A percentile compares a stretch with the other conserved stretches of the same genome.
These are phyloP conservation scores for Pseudomyrmex flavicornis DNA, from an alignment of 1,140 invertebrate genomes.

Conservation along the genomic window DNA sequence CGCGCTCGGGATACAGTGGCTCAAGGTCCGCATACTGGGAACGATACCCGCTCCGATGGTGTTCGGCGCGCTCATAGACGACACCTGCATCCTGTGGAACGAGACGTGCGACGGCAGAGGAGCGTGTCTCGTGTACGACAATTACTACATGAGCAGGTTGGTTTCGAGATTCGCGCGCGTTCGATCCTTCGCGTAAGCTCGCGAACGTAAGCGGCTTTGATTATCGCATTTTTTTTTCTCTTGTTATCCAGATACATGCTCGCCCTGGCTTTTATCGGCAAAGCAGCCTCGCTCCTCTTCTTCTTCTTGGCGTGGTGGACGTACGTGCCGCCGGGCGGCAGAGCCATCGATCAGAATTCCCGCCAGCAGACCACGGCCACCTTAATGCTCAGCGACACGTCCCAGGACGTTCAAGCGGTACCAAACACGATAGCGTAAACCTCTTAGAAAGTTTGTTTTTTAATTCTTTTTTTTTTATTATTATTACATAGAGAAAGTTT, in stretches of 20 bases:
- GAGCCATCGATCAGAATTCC: constrained; percentile 67
- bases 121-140: constrained; percentile 90
- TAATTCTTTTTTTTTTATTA: not conserved
- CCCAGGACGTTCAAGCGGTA: constrained; percentile 50
- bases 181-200: not conserved
- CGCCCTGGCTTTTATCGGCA: constrained; percentile 87
- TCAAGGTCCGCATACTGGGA: constrained; percentile 91
- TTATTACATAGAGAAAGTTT: too few species aligned
- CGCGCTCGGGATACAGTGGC: constrained; percentile 95
- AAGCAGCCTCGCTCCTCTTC: constrained; percentile 88
- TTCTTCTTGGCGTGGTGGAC: constrained; percentile 90
- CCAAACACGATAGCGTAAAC: constrained; percentile 49
- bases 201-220: not conserved
- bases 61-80: constrained; percentile 93
- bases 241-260: constrained; percentile 88
- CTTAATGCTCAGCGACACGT: constrained; percentile 66
- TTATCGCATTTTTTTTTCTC: not conserved
- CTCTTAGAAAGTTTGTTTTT: not conserved
- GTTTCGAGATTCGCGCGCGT: not conserved
- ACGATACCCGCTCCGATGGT: constrained; percentile 95
- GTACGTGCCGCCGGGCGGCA: constrained; percentile 87
- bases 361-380: constrained; percentile 71
- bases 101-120: constrained; percentile 87
- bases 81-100: constrained; percentile 93
- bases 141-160: constrained; percentile 89